These are phyloP conservation scores for Leptothorax acervorum DNA, from an alignment of 2,888 invertebrate genomes.

Conservation along the genomic window DNA sequence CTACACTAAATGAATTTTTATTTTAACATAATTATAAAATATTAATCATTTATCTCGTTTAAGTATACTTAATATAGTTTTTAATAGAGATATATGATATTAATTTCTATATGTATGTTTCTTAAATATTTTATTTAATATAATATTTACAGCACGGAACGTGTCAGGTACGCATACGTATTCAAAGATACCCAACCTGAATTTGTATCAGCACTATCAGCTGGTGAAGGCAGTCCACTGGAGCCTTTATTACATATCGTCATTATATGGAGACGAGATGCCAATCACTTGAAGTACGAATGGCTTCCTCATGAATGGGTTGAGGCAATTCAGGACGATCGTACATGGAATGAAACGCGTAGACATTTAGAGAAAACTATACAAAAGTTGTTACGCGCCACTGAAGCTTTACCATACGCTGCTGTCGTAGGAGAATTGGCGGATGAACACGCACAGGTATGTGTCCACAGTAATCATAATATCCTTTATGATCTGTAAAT, in stretches of 20 bases:
- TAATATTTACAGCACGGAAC: conserved; percentile 80
- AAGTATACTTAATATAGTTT: neutral
- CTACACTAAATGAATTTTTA: neutral
- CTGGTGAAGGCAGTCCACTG: conserved; percentile 87
- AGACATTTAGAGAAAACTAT: conserved; percentile 91
- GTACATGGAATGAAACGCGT: conserved; percentile 90
- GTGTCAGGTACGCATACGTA: conserved; percentile 95
- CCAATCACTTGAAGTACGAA: conserved; percentile 95
- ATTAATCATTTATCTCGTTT: neutral
- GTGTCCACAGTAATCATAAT: neutral
- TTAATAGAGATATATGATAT: neutral
- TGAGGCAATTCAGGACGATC: conserved; percentile 85
- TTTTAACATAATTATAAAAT: conserved; percentile 5
- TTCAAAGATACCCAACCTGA: conserved; percentile 94
- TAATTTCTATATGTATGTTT: neutral
- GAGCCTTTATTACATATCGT: conserved; percentile 93
- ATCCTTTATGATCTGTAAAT: neutral
- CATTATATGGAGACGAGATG: conserved; percentile 95
- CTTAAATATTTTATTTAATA: neutral
- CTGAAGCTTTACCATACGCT: conserved; percentile 92
- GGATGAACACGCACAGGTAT: conserved; percentile 87
- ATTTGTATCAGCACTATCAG: conserved; percentile 92
- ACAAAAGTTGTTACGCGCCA: conserved; percentile 90
- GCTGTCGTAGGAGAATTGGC: conserved; percentile 88
- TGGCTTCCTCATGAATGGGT: conserved; percentile 93